These are phyloP conservation scores for Cercopithecus petaurista DNA, from an alignment of 2,797 vertebrate genomes.

Conservation along the genomic window DNA sequence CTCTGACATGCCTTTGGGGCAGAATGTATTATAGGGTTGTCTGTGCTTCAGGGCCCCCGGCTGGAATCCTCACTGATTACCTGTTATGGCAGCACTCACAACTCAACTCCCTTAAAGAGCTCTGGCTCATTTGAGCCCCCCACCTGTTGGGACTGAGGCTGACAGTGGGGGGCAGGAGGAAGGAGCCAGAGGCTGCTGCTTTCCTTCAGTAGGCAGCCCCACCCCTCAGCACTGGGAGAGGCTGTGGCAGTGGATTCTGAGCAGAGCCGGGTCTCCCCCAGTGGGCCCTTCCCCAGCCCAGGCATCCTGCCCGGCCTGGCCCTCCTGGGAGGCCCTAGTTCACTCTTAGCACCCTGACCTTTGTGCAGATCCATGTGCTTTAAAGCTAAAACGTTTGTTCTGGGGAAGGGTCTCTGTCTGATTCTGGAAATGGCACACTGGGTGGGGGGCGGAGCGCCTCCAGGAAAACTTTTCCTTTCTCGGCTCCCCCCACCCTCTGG, in stretches of 20 bases:
- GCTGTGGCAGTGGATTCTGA: not conserved
- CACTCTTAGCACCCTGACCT: constrained; percentile 77
- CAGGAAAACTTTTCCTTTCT: not conserved
- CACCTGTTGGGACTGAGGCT: constrained; percentile 1
- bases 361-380: constrained; percentile 65
- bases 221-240: not conserved
- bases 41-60: not conserved
- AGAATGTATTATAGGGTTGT: not conserved
- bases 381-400: constrained; percentile 45
- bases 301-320: constrained; percentile 61
- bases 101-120: constrained; percentile 33
- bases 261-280: constrained; percentile 25
- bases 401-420: constrained; percentile 30
- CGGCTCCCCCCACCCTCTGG: not conserved
- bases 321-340: constrained; percentile 62
- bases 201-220: not conserved
- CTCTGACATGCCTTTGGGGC: constrained; percentile 36
- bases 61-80: constrained; percentile 42
- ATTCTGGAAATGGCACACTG: constrained; percentile 27
- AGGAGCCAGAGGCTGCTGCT: not conserved
- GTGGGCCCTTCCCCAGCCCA: not conserved
- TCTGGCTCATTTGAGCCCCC: constrained; percentile 20
- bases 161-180: not conserved
- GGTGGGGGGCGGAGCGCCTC: not conserved
- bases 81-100: not conserved